phyloP scores from a whole-genome alignment of 2,113 vertebrate genomes.

The Planiliza haematocheilus region DNA sequence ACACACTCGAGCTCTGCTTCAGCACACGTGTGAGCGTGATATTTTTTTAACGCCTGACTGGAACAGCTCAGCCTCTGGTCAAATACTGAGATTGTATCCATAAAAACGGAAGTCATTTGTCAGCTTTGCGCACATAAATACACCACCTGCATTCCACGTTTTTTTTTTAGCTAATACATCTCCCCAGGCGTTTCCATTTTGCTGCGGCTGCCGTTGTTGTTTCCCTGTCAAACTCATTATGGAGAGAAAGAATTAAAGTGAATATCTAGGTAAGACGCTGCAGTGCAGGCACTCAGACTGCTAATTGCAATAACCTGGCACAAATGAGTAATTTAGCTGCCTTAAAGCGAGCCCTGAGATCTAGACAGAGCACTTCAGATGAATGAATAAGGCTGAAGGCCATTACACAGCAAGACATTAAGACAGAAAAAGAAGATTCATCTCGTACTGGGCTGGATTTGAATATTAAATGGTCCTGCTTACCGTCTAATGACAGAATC shows the following conservation, averaged over 20 bases:
- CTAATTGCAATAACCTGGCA: slow-evolving; percentile 84
- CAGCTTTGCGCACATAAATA: slow-evolving; percentile 68
- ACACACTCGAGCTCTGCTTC: slow-evolving; percentile 12
- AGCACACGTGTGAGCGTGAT: slow-evolving; percentile 10
- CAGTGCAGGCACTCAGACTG: slow-evolving; percentile 67
- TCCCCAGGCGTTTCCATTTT: slow-evolving; percentile 71
- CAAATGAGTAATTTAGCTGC: slow-evolving; percentile 79
- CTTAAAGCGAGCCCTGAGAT: slow-evolving; percentile 71
- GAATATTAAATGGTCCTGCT: slow-evolving; percentile 61
- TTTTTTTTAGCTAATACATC: slow-evolving; percentile 64
- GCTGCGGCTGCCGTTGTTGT: slow-evolving; percentile 59
- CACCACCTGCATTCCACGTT: slow-evolving; percentile 64
- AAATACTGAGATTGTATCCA: slow-evolving; percentile 62
- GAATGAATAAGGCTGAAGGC: slow-evolving; percentile 72
- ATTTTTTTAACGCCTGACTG: slow-evolving; percentile 38
- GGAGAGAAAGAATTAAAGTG: slow-evolving; percentile 63
- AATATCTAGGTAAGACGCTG: slow-evolving; percentile 69
- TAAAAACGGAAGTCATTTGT: slow-evolving; percentile 65
- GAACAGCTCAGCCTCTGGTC: slow-evolving; percentile 62
- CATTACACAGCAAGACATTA: slow-evolving; percentile 66
- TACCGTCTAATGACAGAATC: slow-evolving; percentile 38
- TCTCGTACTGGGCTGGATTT: slow-evolving; percentile 61
- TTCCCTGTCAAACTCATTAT: slow-evolving; percentile 76
- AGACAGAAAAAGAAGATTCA: slow-evolving; percentile 64
- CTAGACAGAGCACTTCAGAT: slow-evolving; percentile 71